Evolutionary conservation across 1,140 invertebrate species (phyloP).

Genomic region (Sesamia nonagrioides): DNA sequence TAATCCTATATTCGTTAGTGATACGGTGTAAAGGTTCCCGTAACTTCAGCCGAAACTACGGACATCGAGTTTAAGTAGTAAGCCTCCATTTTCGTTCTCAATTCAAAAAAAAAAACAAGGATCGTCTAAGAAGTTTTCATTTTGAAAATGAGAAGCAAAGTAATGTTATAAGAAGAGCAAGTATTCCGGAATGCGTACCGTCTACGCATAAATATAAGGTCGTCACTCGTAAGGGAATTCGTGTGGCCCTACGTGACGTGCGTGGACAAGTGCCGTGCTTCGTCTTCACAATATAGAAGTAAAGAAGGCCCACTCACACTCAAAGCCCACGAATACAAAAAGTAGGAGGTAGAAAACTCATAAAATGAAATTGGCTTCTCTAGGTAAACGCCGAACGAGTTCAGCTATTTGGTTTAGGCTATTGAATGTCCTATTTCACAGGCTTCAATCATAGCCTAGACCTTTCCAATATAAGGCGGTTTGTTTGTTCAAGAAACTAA

Average conservation of each 20-base stretch:
- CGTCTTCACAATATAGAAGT: background rate
- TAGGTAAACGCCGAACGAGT: background rate
- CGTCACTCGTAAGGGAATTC: conserved; percentile 43
- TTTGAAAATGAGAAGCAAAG: background rate
- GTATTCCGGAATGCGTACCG: conserved; percentile 39
- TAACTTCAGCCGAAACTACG: too few relatives aligned
- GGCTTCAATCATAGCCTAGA: background rate
- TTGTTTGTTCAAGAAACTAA: background rate
- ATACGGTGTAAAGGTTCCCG: too few relatives aligned
- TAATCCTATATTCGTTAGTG: too few relatives aligned
- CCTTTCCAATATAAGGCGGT: background rate
- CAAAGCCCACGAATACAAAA: background rate
- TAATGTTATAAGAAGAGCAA: conserved; percentile 10
- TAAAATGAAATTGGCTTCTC: background rate
- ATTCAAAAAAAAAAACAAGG: too few relatives aligned
- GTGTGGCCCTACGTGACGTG: conserved; percentile 32
- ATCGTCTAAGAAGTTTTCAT: too few relatives aligned
- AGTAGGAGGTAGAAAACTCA: background rate
- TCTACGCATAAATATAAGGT: conserved; percentile 45
- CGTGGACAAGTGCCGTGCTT: background rate
- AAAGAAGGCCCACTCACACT: background rate
- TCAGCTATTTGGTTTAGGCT: background rate
- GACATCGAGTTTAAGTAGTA: too few relatives aligned
- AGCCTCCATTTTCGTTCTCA: too few relatives aligned
- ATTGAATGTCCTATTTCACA: background rate